Conservation (phyloP, 2,113 vertebrate species). For the Hassar affinis region DNA sequence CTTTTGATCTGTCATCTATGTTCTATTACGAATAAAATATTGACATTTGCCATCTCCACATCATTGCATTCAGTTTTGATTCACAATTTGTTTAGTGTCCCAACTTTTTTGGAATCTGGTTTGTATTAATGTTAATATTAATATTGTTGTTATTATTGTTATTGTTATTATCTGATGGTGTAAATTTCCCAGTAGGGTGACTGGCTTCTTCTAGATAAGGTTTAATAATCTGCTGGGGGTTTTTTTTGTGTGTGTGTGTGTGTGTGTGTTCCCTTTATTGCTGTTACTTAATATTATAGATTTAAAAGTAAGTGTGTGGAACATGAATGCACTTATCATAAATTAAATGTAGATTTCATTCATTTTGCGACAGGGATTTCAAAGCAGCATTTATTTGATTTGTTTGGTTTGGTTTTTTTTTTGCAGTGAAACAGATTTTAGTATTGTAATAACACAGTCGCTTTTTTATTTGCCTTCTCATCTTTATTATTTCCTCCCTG, state of each 20-base stretch:
- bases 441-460: background rate
- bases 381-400: background rate
- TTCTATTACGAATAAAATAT: too few relatives aligned
- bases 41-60: too few relatives aligned
- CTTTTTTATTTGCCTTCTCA: background rate
- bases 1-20: too few relatives aligned
- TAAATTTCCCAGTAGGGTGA: background rate
- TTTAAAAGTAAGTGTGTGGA: background rate
- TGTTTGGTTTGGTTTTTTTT: background rate
- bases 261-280: background rate
- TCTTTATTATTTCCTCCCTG: conserved; percentile 31
- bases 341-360: background rate
- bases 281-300: background rate
- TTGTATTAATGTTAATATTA: too few relatives aligned
- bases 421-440: background rate
- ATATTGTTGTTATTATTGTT: too few relatives aligned
- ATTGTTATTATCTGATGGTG: too few relatives aligned
- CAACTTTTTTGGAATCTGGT: too few relatives aligned
- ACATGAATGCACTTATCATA: background rate
- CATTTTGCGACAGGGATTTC: background rate
- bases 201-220: background rate
- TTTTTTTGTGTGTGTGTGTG: background rate
- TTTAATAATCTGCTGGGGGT: background rate
- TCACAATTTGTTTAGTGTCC: too few relatives aligned
- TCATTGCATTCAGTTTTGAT: too few relatives aligned